Evolutionary conservation across 2,113 vertebrate species (phyloP), one percentile per base, ranked within the genome.

Genomic region (Ictalurus furcatus): DNA sequence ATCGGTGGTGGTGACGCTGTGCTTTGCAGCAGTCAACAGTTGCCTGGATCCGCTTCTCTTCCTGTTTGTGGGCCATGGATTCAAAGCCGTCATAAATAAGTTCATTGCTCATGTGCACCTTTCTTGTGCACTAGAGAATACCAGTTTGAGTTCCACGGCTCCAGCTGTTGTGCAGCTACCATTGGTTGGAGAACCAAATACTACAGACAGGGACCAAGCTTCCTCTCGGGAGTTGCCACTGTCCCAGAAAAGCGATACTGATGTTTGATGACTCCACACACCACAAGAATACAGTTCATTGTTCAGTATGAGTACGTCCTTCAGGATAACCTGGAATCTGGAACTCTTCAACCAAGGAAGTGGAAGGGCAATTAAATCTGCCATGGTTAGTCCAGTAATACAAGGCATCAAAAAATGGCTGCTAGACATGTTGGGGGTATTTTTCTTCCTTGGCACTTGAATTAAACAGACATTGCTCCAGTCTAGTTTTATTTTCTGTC

Each of bases 21-120:
- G 92, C 79, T 82, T 93, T 58, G 93, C 92, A 25, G 81, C 88
- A 4, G 54, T 90, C 9, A 93, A 93, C 59, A 93, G 89, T 58
- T 92, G 92, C 69, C 79, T 93, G 23, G 93, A 93, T 69, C 93
- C 93, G 1, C 44, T 93, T 28, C 71, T 93, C 54, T 93, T 92
- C 74, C 65, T 90, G 17, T 93, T 91, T 69, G 85, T 92, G 71
- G 93, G 93, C 1, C 91, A 92, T 44, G 92, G 93, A 1, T 93
- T 92, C 76, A 89, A 79, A 78, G 63, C 71, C 9, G 90, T 78
- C 85, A 76, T 91, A 6, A 80, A 88, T 25, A 37, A 84, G 40
- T 34, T 54, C 1, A 7, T 82, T 12, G 81, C 87, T 21, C 30
- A 25, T 74, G 17, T 58, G 21, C 6, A 82, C 7, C 2, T 52